Conservation (phyloP, 1,140 invertebrate genomes). For the Drosophila insularis region DNA sequence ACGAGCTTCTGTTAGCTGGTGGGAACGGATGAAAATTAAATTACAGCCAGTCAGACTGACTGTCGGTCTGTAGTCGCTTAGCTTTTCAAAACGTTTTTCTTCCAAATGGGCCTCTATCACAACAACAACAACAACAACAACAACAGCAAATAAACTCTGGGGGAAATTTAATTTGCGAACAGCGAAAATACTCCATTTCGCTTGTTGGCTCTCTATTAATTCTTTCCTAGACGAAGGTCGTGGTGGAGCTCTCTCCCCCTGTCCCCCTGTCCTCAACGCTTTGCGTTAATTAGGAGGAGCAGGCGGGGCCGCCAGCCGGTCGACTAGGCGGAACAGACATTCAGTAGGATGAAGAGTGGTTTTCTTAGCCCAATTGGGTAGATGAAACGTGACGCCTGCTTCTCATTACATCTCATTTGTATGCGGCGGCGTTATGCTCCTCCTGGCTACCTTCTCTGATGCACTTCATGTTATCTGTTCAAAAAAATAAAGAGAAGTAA, state of each 20-base stretch:
- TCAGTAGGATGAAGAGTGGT: conserved; percentile 3
- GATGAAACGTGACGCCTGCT: conserved; percentile 29
- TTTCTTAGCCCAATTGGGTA: conserved; percentile 3
- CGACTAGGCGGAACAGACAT: no score
- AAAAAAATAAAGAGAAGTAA: conserved; percentile 29
- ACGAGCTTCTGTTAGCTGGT: not conserved
- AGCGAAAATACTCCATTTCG: conserved; percentile 39
- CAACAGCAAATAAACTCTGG: conserved; percentile 64
- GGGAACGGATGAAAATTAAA: conserved; percentile 36
- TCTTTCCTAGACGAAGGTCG: conserved; percentile 30
- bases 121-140: not conserved
- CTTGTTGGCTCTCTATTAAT: conserved; percentile 55
- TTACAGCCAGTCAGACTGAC: conserved; percentile 20
- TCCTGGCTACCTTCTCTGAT: conserved; percentile 1
- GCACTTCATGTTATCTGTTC: conserved; percentile 32
- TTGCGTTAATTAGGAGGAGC: conserved; percentile 59
- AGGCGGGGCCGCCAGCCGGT: no score
- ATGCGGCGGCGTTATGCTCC: conserved; percentile 20
- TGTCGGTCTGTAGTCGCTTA: not conserved
- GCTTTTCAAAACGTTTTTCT: conserved; percentile 20
- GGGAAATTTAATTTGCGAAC: conserved; percentile 68
- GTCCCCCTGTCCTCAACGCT: not conserved
- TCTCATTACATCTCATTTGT: conserved; percentile 38
- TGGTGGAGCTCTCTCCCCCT: not conserved
- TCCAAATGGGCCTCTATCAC: conserved; percentile 17